Percentiles rank a stretch among this genome's conserved stretches.
These are phyloP conservation scores for Ictidomys tridecemlineatus DNA, from an alignment of 2,113 vertebrate genomes.

Conservation along the genomic window DNA sequence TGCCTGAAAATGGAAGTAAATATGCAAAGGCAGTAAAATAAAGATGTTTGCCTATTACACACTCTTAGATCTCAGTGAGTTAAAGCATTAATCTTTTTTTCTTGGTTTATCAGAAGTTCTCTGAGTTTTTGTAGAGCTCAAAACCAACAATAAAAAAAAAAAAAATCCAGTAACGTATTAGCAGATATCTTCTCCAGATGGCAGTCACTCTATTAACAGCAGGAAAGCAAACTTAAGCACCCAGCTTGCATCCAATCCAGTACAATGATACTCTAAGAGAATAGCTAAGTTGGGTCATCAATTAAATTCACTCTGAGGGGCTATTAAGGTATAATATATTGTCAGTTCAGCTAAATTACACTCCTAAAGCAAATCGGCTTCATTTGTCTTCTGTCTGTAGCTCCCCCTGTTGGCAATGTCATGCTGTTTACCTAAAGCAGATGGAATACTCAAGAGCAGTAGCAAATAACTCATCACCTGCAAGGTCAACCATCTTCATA, in stretches of 20 bases:
- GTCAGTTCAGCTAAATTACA: slow-evolving; percentile 75
- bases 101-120: slow-evolving; percentile 20
- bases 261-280: slow-evolving; percentile 72
- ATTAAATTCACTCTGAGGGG: slow-evolving; percentile 78
- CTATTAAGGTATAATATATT: slow-evolving; percentile 80
- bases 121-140: slow-evolving; percentile 35
- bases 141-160: slow-evolving; percentile 53
- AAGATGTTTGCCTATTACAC: background rate
- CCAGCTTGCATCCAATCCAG: slow-evolving; percentile 64
- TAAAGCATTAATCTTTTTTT: background rate
- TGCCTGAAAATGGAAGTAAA: background rate
- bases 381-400: slow-evolving; percentile 77
- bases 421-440: slow-evolving; percentile 61
- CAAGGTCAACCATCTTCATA: slow-evolving; percentile 77
- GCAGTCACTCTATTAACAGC: slow-evolving; percentile 73
- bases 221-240: slow-evolving; percentile 69
- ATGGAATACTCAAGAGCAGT: slow-evolving; percentile 11
- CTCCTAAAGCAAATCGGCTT: slow-evolving; percentile 48
- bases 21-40: background rate
- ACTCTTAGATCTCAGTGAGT: background rate
- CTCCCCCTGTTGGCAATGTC: slow-evolving; percentile 81
- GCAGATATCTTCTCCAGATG: slow-evolving; percentile 76
- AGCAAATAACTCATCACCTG: slow-evolving; percentile 53
- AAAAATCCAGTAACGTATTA: slow-evolving; percentile 53
- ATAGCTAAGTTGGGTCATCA: slow-evolving; percentile 79